Percentiles rank a stretch among this genome's conserved stretches.
These are phyloP conservation scores for Tolypeutes matacus DNA, from an alignment of 2,797 vertebrate genomes.

Conservation along the genomic window DNA sequence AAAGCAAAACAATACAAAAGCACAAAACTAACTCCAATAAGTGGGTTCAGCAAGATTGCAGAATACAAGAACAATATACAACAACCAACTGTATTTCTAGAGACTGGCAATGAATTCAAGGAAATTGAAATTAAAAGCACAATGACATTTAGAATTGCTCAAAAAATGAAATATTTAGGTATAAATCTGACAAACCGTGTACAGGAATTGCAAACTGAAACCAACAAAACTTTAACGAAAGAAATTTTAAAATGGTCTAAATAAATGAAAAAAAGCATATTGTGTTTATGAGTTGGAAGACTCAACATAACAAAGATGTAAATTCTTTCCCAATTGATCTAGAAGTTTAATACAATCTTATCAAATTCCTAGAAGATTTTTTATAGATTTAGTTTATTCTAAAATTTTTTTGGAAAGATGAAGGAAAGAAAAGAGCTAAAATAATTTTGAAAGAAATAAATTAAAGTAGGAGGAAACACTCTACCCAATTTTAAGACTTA, in stretches of 20 bases:
- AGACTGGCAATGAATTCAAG: neutral
- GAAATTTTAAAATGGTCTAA: neutral
- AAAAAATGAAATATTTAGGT: neutral
- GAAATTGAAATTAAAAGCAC: neutral
- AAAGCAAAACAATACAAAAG: neutral
- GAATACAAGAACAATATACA: neutral
- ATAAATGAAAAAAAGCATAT: neutral
- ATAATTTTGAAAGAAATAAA: neutral
- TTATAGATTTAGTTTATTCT: neutral
- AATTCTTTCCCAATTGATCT: neutral
- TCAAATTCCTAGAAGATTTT: neutral
- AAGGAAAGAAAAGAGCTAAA: neutral
- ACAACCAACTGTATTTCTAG: neutral
- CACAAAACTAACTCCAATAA: neutral
- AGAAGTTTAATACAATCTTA: neutral
- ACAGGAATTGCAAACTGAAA: neutral
- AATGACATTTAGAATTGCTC: neutral
- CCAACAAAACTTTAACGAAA: neutral
- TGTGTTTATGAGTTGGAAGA: neutral
- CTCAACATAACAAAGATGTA: neutral
- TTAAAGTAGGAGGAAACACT: neutral
- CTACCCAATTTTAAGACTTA: neutral
- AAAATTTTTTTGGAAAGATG: neutral
- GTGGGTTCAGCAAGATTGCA: neutral
- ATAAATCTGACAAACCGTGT: neutral